Evolutionary conservation across 2,888 invertebrate genomes (phyloP).

Genomic region (Maniola hyperantus): DNA sequence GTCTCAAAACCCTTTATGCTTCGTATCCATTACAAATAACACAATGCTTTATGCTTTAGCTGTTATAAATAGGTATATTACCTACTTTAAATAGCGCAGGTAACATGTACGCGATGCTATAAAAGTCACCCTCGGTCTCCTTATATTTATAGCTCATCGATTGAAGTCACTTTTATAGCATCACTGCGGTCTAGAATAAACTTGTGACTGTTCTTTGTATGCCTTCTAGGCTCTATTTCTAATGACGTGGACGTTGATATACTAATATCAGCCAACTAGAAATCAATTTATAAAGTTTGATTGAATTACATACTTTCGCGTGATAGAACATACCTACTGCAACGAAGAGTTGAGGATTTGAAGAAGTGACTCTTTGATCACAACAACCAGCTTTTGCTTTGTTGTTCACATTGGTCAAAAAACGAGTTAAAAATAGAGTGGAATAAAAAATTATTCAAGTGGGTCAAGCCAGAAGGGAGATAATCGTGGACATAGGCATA

Average conservation of each 20-base stretch:
- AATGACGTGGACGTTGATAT: neutral
- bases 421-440: no score
- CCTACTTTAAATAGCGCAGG: constrained; percentile 1
- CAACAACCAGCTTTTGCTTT: neutral
- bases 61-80: no score
- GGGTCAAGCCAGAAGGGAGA: no score
- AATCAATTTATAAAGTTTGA: no score
- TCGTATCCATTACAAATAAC: no score
- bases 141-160: constrained; percentile 32
- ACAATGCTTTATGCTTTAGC: no score
- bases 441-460: no score
- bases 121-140: constrained; percentile 24
- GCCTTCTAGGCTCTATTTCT: neutral
- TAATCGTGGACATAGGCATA: no score
- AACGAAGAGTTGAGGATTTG: neutral
- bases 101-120: constrained; percentile 22
- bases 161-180: constrained; percentile 24
- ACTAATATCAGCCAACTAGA: no score
- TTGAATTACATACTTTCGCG: no score
- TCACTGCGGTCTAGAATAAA: constrained; percentile 18
- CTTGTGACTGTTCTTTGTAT: constrained; percentile 2
- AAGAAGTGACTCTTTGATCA: neutral
- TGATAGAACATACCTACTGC: neutral
- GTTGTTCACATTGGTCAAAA: no score
- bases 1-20: no score